Evolutionary conservation across 2,888 invertebrate genomes (phyloP), one percentile per base, ranked within the genome.

Genomic region (Serripes groenlandicus): DNA sequence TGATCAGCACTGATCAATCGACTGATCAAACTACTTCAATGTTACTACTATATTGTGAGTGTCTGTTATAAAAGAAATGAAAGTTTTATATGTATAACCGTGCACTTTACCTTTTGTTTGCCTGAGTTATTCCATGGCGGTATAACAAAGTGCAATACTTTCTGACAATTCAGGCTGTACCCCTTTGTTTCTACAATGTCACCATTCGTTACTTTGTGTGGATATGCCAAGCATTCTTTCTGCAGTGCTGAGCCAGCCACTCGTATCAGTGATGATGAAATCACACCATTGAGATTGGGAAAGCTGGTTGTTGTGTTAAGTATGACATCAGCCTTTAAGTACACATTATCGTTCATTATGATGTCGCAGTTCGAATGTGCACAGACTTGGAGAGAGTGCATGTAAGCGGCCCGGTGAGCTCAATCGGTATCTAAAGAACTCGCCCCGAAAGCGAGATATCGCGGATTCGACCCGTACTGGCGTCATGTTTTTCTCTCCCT

Each of bases 241-340:
- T 75, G 81, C n/a, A 84, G 30, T 21, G 32, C 66, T 2, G 7
- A 18, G 4, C 85, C 79, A 9, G 78, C 77, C 7, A 54, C 60
- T 26, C 30, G 49, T 18, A 56, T 60, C 2, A 85, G 42, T 3
- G 77, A 79, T 37, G 23, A 11, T 56, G 79, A 28, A 26, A 85
- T 79, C 5, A 74, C 66, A 7, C 85, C 85, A 52, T 77, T 69
- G 18, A 85, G 68, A n/a, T 71, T 71, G 0, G 85, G 85, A 74
- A 85, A 85, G 11, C 76, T 72, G 0, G 85, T 72, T 1, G 77
- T 85, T 9, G 81, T 70, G 56, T 76, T 71, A 0, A 85, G 78
- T 18, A 85, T 68, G 3, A 72, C 79, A 26, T 85, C 85, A 9
- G 81, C 78, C 85, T 85, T 28, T 66, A n/a, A n/a, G n/a, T n/a